Percentiles rank a stretch among this genome's conserved stretches.
Conservation (phyloP, 2,888 invertebrate genomes). For the Hypena proboscidalis region DNA sequence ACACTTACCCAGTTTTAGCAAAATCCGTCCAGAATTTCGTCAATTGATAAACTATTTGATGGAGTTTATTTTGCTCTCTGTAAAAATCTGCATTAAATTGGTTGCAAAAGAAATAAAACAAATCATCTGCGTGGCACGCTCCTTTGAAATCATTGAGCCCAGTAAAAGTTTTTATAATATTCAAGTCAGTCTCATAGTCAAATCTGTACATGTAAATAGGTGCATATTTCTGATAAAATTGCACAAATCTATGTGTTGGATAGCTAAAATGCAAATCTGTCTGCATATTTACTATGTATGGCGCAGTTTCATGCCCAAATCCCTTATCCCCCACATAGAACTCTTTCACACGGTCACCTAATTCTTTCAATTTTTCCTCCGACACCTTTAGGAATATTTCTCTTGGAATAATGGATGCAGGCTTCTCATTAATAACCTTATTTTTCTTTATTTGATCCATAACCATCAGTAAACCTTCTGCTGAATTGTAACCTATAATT, state of each 20-base stretch:
- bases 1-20: conserved; percentile 70
- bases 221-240: conserved; percentile 47
- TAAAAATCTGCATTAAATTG: conserved; percentile 61
- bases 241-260: conserved; percentile 55
- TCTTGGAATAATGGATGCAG: conserved; percentile 55
- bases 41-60: conserved; percentile 60
- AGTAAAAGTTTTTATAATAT: conserved; percentile 53
- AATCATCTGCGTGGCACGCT: conserved; percentile 77
- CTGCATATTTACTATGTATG: conserved; percentile 48
- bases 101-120: conserved; percentile 74
- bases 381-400: conserved; percentile 51
- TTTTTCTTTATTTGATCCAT: conserved; percentile 47
- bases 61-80: conserved; percentile 50
- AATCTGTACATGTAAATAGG: conserved; percentile 63
- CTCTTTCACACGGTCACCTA: conserved; percentile 55
- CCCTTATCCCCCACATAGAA: conserved; percentile 56
- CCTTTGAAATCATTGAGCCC: conserved; percentile 55
- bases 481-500: conserved; percentile 62
- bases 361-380: conserved; percentile 43
- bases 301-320: conserved; percentile 41
- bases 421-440: conserved; percentile 48
- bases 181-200: conserved; percentile 61
- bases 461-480: conserved; percentile 58
- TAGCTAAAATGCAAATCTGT: conserved; percentile 59
- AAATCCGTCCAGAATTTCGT: conserved; percentile 78